Conservation (phyloP, 2,113 vertebrate genomes). For the Triplophysa rosa region DNA sequence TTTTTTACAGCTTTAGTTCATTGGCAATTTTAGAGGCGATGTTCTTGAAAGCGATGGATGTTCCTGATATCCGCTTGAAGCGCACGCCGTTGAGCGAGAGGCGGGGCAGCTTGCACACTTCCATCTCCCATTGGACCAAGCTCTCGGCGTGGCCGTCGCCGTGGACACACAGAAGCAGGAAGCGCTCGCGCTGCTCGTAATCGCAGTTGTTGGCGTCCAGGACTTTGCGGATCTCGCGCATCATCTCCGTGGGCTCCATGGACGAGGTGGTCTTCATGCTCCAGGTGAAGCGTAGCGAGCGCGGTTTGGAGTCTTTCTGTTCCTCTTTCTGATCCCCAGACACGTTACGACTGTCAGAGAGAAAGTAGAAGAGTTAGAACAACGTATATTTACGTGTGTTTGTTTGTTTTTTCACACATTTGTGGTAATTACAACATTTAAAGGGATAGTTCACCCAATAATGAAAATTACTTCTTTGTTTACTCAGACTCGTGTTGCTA, state of each 20-base stretch:
- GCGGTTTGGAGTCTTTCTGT: conserved; percentile 91
- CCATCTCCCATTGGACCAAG: conserved; percentile 99
- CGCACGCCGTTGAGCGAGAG: conserved; percentile 98
- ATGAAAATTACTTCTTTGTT: no score
- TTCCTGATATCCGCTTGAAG: conserved; percentile 98
- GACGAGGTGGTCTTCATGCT: conserved; percentile 99
- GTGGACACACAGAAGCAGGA: conserved; percentile 95
- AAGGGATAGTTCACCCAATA: no score
- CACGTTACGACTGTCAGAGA: conserved; percentile 77
- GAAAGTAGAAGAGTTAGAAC: background rate
- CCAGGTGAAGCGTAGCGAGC: conserved; percentile 97
- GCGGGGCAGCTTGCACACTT: conserved; percentile 98
- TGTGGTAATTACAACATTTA: background rate
- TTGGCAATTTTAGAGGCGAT: conserved; percentile 92
- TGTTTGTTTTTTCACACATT: background rate
- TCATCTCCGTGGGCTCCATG: conserved; percentile 96
- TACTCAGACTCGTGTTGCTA: no score
- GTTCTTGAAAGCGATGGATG: conserved; percentile 98
- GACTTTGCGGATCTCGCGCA: conserved; percentile 97
- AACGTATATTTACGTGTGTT: background rate
- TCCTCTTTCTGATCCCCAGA: conserved; percentile 95
- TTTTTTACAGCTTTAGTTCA: conserved; percentile 84
- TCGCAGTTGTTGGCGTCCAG: conserved; percentile 98
- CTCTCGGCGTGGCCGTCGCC: conserved; percentile 92
- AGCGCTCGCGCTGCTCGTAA: conserved; percentile 95